Percentiles rank a stretch among this genome's conserved stretches.
These are phyloP conservation scores for Varanus komodoensis DNA, from an alignment of 2,113 vertebrate species.

Conservation along the genomic window DNA sequence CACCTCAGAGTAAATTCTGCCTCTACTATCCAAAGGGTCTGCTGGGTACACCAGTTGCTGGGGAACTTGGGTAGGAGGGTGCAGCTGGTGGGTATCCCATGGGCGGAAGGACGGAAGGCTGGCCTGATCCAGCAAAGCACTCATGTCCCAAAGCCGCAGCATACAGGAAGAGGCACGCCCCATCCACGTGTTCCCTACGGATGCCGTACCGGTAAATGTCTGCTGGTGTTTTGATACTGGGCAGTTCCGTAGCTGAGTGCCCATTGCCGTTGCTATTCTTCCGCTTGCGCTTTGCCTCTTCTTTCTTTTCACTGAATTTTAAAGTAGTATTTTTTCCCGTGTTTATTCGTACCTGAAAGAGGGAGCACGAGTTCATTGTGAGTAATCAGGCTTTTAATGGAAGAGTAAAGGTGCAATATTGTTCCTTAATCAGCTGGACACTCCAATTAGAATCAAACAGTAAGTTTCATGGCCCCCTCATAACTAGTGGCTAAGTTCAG, in stretches of 20 bases:
- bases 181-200: not conserved
- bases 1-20: too few relatives aligned
- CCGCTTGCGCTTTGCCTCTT: constrained; percentile 92
- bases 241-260: constrained; percentile 83
- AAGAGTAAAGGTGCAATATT: not conserved
- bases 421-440: not conserved
- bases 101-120: too few relatives aligned
- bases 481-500: not conserved
- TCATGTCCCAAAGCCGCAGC: constrained; percentile 7
- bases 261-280: constrained; percentile 85
- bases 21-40: too few relatives aligned
- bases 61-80: too few relatives aligned
- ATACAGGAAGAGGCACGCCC: not conserved
- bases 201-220: constrained; percentile 91
- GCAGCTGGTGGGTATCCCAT: too few relatives aligned
- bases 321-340: constrained; percentile 96
- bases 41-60: too few relatives aligned
- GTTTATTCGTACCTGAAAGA: constrained; percentile 94
- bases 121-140: too few relatives aligned
- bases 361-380: constrained; percentile 56
- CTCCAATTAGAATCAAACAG: not conserved
- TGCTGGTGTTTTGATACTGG: constrained; percentile 88
- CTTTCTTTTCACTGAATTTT: constrained; percentile 96
- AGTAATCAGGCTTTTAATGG: constrained; percentile 6
- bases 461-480: constrained; percentile 23